These are phyloP conservation scores for Pachyramphus minor DNA, from an alignment of 2,113 vertebrate species.

Conservation along the genomic window DNA sequence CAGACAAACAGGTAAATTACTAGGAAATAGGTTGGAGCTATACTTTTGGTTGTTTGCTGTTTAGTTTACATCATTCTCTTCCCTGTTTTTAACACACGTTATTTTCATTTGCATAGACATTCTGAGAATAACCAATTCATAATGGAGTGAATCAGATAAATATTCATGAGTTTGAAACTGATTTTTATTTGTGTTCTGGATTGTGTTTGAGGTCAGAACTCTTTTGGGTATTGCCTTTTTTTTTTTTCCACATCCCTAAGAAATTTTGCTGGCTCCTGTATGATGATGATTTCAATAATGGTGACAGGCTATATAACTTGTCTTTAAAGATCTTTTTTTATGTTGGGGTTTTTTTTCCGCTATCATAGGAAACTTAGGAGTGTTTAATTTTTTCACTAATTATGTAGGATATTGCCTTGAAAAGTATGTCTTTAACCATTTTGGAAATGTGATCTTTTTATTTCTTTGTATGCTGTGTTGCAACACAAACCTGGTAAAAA, in stretches of 20 bases:
- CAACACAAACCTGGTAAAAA: not conserved
- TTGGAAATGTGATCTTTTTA: not conserved
- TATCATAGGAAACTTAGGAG: not conserved
- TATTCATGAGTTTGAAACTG: not conserved
- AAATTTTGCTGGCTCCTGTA: not conserved
- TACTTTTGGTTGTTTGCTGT: not conserved
- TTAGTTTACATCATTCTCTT: not conserved
- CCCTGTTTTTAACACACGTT: not conserved
- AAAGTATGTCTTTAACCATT: not conserved
- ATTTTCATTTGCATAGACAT: not conserved
- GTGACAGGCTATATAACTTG: not conserved
- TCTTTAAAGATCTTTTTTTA: not conserved
- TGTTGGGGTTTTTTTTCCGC: not conserved
- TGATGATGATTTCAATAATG: not conserved
- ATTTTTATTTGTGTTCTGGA: not conserved
- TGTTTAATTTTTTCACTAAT: not conserved
- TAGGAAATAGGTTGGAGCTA: not conserved
- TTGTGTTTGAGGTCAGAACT: not conserved
- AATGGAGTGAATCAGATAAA: not conserved
- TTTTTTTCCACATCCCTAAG: not conserved
- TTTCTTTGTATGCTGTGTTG: not conserved
- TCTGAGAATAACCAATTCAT: not conserved
- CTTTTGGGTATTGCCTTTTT: not conserved
- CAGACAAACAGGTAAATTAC: not conserved
- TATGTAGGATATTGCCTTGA: not conserved